Base-by-base conservation (phyloP, 2,113 vertebrate species). In the Archocentrus centrarchus region DNA sequence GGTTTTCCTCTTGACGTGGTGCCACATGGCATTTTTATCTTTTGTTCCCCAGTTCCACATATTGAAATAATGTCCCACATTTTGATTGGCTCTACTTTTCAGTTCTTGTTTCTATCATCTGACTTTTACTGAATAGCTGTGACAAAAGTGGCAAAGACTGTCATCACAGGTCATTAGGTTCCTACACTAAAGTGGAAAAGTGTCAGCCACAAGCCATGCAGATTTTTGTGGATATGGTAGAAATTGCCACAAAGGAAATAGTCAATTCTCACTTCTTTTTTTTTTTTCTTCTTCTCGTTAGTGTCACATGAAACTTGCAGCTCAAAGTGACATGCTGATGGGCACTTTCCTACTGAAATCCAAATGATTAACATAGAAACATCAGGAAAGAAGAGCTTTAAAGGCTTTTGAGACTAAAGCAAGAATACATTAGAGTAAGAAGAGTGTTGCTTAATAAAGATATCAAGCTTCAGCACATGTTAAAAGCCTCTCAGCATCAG, bases 221-320 rank as follows among this genome's bases (percentile, higher is more conserved):
- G 44, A 10, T 20, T 30, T 70, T 32, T 50, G 22, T 18, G 41
- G 24, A 24, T 8, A 47, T 18, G 41, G 27, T 22, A 18, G 39
- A 27, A 47, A 32, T 41, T 70, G 30, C 66, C 9, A 32, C 24
- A 70, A 70, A 53, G 44, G 44, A 17, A 41, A 10, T 14, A 53
- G 15, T 1, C 5, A 13, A 20, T 17, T 70, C 44, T 32, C 5
- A 70, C 15, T 50, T 30, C 11, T 4, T 47, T 14, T 47, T 14
- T 47, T 4, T 47, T 47, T 47, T 47, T 47, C 24, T 47, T 14
- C 13, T 47, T 5, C 5, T 13, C 11, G 10, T 70, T 20, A 70
- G 44, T 7, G 1, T 70, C 24, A 70, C 24, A 53, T 30, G 41
- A 70, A 70, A 50, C 27, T 50, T 0, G 0, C 2, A 50, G 24